Evolutionary conservation across 2,113 vertebrate species (phyloP), one percentile per base, ranked within the genome.

Genomic region (Percopsis transmontana): DNA sequence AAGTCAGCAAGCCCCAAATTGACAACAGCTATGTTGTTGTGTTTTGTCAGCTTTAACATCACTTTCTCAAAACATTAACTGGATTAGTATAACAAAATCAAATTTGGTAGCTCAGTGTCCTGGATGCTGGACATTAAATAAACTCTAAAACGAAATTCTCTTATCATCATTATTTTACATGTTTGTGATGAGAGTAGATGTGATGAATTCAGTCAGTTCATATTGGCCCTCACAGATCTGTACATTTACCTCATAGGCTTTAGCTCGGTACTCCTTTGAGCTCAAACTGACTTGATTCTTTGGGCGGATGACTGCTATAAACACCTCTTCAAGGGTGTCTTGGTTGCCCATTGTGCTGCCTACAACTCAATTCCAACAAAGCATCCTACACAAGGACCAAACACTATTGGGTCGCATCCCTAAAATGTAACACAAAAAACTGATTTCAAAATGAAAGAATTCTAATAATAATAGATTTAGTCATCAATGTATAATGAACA

Each of bases 211-310:
- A n/a, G 16, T 33, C 14, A 50, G 47, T 18, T 16, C 11, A 45
- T n/a, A 16, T 50, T 50, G n/a, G 1, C 15, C 3, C n/a, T 50
- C 12, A 57, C 9, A 40, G 7, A 66, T 21, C 18, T 1, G 27
- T 7, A 16, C 23, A 11, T 81, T 93, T 89, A 99, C 97, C 92
- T 99, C 97, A 44, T 95, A 99, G 18, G 96, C 94, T 89, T 99
- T 99, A 65, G 97, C 95, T 86, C 94, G 92, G 88, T 99, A 99
- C 76, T 99, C 97, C 85, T 96, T 95, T 19, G 96, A 97, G 90
- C 93, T 98, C 67, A 98, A 93, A 84, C 96, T 99, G 86, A 95
- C 94, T 67, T 94, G 89, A 81, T 93, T 99, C 91, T 99, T 99
- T 61, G 96, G 97, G 79, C 97, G 96, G 82, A 99, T 96, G 76